These are phyloP conservation scores for Laspeyria flexula DNA, from an alignment of 2,888 invertebrate species.

Conservation along the genomic window DNA sequence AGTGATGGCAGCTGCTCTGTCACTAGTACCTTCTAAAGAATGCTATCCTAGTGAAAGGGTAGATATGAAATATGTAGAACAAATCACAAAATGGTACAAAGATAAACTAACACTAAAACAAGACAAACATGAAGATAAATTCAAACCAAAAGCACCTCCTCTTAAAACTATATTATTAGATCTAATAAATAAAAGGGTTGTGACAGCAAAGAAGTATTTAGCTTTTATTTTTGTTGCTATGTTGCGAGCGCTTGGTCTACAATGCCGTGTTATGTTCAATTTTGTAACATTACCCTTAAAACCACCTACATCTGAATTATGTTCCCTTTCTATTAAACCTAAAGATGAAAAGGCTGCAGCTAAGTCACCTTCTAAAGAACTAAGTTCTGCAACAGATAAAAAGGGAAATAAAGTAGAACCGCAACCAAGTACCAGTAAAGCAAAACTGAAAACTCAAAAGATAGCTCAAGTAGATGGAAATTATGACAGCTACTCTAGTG, in stretches of 20 bases:
- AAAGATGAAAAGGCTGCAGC: constrained; percentile 49
- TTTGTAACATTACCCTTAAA: constrained; percentile 91
- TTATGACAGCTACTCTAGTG: constrained; percentile 65
- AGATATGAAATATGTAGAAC: constrained; percentile 91
- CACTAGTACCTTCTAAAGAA: constrained; percentile 90
- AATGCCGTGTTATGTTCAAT: constrained; percentile 92
- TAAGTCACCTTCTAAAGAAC: constrained; percentile 14
- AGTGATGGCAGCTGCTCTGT: constrained; percentile 89
- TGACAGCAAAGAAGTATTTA: constrained; percentile 88
- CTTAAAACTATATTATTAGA: constrained; percentile 79
- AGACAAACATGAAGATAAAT: constrained; percentile 83
- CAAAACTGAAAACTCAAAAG: constrained; percentile 49
- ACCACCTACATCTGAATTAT: constrained; percentile 88
- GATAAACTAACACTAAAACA: constrained; percentile 86
- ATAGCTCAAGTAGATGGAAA: constrained; percentile 86
- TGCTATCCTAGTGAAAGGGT: constrained; percentile 91
- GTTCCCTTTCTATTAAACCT: constrained; percentile 84
- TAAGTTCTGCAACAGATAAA: constrained; percentile 24
- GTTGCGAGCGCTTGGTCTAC: constrained; percentile 92
- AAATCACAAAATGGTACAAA: constrained; percentile 92
- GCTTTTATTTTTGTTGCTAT: constrained; percentile 92
- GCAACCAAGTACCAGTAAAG: constrained; percentile 32
- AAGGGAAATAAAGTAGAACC: constrained; percentile 30
- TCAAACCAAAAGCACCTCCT: constrained; percentile 75
- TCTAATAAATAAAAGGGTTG: constrained; percentile 87